phyloP scores from a whole-genome alignment of 2,888 invertebrate genomes.

The Sesia bembeciformis region DNA sequence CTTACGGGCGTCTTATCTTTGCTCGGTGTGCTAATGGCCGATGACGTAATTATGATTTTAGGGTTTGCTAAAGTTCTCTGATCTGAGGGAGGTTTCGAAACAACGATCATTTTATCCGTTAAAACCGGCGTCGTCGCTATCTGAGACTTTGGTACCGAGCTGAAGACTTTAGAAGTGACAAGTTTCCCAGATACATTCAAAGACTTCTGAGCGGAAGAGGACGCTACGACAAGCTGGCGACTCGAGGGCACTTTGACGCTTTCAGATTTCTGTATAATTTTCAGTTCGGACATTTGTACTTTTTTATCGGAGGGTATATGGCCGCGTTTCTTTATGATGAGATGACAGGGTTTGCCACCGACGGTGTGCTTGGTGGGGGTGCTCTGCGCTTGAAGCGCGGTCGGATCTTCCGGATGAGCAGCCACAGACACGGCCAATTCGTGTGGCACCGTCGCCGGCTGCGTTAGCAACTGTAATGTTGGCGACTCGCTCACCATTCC shows the following conservation, averaged over 20 bases:
- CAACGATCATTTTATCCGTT: constrained; percentile 63
- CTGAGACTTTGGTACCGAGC: constrained; percentile 45
- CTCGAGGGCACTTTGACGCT: constrained; percentile 56
- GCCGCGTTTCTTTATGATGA: constrained; percentile 53
- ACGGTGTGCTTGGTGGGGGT: constrained; percentile 37
- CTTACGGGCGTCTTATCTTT: constrained; percentile 33
- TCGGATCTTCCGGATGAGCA: constrained; percentile 42
- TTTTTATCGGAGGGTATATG: constrained; percentile 43
- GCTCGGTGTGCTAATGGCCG: constrained; percentile 32
- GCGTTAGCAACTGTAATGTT: constrained; percentile 53
- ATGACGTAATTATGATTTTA: constrained; percentile 52
- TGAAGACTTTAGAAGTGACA: constrained; percentile 59
- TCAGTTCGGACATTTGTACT: constrained; percentile 54
- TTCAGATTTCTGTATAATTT: constrained; percentile 56
- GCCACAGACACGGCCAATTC: constrained; percentile 41
- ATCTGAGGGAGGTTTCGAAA: constrained; percentile 55
- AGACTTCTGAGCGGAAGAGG: constrained; percentile 46
- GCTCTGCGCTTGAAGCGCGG: constrained; percentile 39
- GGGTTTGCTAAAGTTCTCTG: constrained; percentile 38
- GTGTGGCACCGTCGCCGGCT: constrained; percentile 48
- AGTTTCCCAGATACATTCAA: constrained; percentile 48
- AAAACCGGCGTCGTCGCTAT: constrained; percentile 26
- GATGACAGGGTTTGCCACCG: constrained; percentile 51
- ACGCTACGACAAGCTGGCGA: constrained; percentile 52
- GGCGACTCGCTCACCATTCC: constrained; percentile 50